Conservation (phyloP, 2,888 invertebrate genomes). For the Villa cingulata region DNA sequence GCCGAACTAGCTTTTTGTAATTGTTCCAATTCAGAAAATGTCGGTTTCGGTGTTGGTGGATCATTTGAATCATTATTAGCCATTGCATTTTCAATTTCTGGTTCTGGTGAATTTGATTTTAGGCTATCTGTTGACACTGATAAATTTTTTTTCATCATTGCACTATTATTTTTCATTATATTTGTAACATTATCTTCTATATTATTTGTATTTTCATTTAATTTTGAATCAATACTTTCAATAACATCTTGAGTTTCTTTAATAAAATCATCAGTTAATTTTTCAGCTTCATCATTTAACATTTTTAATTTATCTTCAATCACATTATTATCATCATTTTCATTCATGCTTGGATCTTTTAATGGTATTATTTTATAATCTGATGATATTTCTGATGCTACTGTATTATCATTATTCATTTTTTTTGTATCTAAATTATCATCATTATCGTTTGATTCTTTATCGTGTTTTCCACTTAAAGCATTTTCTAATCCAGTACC, state of each 20-base stretch:
- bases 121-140: constrained; percentile 23
- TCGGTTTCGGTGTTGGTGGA: constrained; percentile 31
- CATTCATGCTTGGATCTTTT: constrained; percentile 10
- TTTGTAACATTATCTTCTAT: no score
- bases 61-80: constrained; percentile 23
- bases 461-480: constrained; percentile 6
- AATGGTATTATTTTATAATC: constrained; percentile 12
- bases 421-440: constrained; percentile 2
- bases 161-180: no score
- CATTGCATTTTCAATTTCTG: constrained; percentile 31
- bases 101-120: constrained; percentile 31
- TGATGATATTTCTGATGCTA: background rate
- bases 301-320: no score
- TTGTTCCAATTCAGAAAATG: constrained; percentile 25
- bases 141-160: no score
- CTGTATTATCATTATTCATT: background rate
- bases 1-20: background rate
- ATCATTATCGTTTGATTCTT: constrained; percentile 2
- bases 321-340: constrained; percentile 12
- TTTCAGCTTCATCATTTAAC: constrained; percentile 13
- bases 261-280: constrained; percentile 14
- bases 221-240: background rate
- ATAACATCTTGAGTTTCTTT: constrained; percentile 13
- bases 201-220: background rate
- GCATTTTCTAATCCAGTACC: constrained; percentile 13